These are phyloP conservation scores for Dasyornis broadbenti DNA, from an alignment of 2,113 vertebrate species.

Conservation along the genomic window DNA sequence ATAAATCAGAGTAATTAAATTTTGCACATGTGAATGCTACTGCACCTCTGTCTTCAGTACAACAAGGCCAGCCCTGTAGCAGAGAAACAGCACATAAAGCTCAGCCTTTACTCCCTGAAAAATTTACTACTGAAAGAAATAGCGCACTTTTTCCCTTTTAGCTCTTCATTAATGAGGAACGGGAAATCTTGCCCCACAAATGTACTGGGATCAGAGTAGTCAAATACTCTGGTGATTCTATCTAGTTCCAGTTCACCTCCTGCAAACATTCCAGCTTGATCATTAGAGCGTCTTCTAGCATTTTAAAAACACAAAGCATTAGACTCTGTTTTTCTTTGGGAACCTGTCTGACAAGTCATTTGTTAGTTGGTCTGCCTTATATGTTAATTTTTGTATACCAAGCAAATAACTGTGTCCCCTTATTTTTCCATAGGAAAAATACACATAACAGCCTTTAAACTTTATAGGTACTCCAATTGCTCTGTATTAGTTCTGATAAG, in stretches of 20 bases:
- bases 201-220: neutral
- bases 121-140: neutral
- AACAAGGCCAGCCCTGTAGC: neutral
- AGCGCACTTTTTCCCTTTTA: neutral
- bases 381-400: neutral
- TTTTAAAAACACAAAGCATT: neutral
- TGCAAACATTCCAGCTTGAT: rapidly evolving
- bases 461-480: neutral
- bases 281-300: neutral
- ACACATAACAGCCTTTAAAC: neutral
- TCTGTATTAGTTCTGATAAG: neutral
- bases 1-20: slow-evolving; percentile 56
- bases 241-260: neutral
- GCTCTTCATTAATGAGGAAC: neutral
- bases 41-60: neutral
- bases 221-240: neutral
- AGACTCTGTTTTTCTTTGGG: neutral
- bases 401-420: neutral
- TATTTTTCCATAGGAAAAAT: neutral
- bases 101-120: neutral
- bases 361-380: neutral
- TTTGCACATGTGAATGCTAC: slow-evolving; percentile 28
- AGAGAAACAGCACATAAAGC: neutral
- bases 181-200: neutral
- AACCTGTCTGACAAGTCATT: neutral